Conservation (phyloP, 2,888 invertebrate genomes). For the Drosophila kanekoi region DNA sequence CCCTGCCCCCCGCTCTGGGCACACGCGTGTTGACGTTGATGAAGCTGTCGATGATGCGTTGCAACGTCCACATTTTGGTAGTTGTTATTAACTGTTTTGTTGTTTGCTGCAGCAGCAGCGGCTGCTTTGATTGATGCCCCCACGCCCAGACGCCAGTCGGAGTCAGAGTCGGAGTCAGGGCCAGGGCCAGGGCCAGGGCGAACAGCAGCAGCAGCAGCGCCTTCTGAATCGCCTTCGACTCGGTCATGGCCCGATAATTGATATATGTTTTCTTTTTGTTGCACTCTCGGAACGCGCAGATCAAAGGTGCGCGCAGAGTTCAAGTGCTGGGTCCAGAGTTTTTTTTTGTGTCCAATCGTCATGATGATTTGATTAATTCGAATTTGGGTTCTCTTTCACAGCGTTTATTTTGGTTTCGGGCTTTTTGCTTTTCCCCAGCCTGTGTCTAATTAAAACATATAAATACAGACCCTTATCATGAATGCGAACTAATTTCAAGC, state of each 20-base stretch:
- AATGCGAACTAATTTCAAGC: slow-evolving; percentile 13
- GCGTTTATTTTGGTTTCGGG: slow-evolving; percentile 14
- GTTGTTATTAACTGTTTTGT: slow-evolving; percentile 62
- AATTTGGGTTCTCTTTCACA: slow-evolving; percentile 45
- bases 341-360: slow-evolving; percentile 31
- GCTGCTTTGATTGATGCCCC: slow-evolving; percentile 78
- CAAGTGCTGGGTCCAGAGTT: slow-evolving; percentile 4
- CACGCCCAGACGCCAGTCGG: slow-evolving; percentile 40
- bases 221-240: slow-evolving; percentile 62
- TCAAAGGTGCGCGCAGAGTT: slow-evolving; percentile 63
- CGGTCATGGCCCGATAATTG: slow-evolving; percentile 79
- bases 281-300: slow-evolving; percentile 40
- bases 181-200: slow-evolving; percentile 32
- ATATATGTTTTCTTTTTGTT: slow-evolving; percentile 68
- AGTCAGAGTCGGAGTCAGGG: background rate
- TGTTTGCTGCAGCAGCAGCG: slow-evolving; percentile 52
- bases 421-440: slow-evolving; percentile 12
- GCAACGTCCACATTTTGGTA: slow-evolving; percentile 51
- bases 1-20: background rate
- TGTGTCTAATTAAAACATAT: slow-evolving; percentile 70
- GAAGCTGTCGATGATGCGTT: slow-evolving; percentile 63
- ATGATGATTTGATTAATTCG: slow-evolving; percentile 79
- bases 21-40: slow-evolving; percentile 53
- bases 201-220: slow-evolving; percentile 38
- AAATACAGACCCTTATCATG: slow-evolving; percentile 28